Evolutionary conservation across 37 sponge, comb jelly and placozoan genomes (phyloP), one percentile per base, ranked within the genome.

Genomic region (Eunapius fragilis): DNA sequence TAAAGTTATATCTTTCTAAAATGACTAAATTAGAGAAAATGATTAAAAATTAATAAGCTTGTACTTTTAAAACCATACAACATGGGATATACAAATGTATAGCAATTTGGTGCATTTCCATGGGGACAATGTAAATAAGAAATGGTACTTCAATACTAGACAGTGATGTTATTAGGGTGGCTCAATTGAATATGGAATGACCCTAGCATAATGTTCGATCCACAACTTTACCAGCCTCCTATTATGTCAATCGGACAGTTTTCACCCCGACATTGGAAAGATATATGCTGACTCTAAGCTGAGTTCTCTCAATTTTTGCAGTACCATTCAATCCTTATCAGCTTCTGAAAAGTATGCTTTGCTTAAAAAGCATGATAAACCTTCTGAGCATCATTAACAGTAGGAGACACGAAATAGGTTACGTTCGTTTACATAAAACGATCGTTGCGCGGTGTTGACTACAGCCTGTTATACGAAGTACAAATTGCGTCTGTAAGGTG

Each of bases 301-400:
- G 58, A 58, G 22, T 58, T 58, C 73, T n/a, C 31, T 7, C 31
- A 32, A 32, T 72, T 72, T 72, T 72, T 32, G 30, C 31, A 32
- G 13, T 72, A 32, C 27, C 30, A 30, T 72, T 33, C 30, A 19
- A 33, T 72, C 73, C 25, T 32, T 72, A 33, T 33, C 73, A 72
- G 30, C 73, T n/a, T 9, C 73, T 72, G 14, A 72, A 72, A 72
- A 25, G 73, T 72, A 72, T 72, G 14, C 31, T 32, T 72, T 72
- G 73, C 22, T 72, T 13, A 72, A 30, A 30, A 72, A 72, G 31
- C 73, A 72, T 11, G 22, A 72, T 33, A 72, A 72, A 25, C 30
- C 73, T 13, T 22, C 30, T n/a, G 31, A 72, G 22, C 27, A 72
- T 32, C 31, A 33, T 72, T 9, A n/a, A n/a, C n/a, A n/a, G n/a